Evolutionary conservation across 2,888 invertebrate genomes (phyloP).

Genomic region (Mongoloraphidia duomilia): DNA sequence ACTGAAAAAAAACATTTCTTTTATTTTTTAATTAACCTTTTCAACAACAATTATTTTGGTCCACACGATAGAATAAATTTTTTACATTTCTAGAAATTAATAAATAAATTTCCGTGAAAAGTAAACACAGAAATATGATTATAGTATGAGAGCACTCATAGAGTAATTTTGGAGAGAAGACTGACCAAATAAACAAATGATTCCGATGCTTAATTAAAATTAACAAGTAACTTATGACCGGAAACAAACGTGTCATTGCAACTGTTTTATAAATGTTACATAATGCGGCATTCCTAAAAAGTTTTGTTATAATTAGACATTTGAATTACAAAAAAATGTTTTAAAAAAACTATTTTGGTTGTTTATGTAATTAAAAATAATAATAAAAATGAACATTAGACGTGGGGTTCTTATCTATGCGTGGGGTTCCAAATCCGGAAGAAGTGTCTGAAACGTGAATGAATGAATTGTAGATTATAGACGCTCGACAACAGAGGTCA

Average conservation of each 20-base stretch:
- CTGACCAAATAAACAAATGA: slow-evolving; percentile 92
- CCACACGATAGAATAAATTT: background rate
- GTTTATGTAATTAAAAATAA: too few relatives aligned
- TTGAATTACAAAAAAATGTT: too few relatives aligned
- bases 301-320: background rate
- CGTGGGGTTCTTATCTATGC: too few relatives aligned
- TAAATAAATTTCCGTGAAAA: slow-evolving; percentile 15
- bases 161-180: slow-evolving; percentile 89
- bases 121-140: slow-evolving; percentile 23
- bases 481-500: too few relatives aligned
- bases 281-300: slow-evolving; percentile 4
- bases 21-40: too few relatives aligned
- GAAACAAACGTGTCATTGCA: slow-evolving; percentile 37
- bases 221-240: slow-evolving; percentile 38
- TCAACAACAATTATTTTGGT: background rate
- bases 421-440: too few relatives aligned
- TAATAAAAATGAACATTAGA: too few relatives aligned
- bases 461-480: too few relatives aligned
- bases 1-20: too few relatives aligned
- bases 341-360: too few relatives aligned
- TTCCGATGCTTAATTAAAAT: slow-evolving; percentile 51
- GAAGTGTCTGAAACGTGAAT: too few relatives aligned
- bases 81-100: slow-evolving; percentile 5
- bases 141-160: slow-evolving; percentile 46
- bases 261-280: slow-evolving; percentile 17